phyloP scores from a whole-genome alignment of 2,888 invertebrate genomes.

The Rhamnusium bicolor region DNA sequence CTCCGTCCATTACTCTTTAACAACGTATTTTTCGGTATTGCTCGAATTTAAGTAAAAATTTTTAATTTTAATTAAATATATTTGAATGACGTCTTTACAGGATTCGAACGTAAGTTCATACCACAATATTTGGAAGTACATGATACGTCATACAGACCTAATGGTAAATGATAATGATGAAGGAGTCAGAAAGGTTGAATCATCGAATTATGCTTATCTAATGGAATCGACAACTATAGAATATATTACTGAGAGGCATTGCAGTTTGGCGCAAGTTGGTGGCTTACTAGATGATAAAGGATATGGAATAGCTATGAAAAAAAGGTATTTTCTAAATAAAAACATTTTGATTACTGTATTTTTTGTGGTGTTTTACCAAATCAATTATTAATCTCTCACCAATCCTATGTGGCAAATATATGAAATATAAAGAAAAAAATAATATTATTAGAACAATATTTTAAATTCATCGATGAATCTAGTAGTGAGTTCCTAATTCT shows the following conservation, averaged over 20 bases:
- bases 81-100: slow-evolving; percentile 68
- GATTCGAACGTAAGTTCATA: slow-evolving; percentile 85
- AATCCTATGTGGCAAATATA: too few relatives aligned
- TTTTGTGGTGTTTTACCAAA: too few relatives aligned
- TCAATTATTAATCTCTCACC: too few relatives aligned
- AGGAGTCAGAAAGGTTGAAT: slow-evolving; percentile 75
- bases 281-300: slow-evolving; percentile 86
- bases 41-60: neutral
- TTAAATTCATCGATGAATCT: too few relatives aligned
- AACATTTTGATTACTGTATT: too few relatives aligned
- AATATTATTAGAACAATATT: too few relatives aligned
- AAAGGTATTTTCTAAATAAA: slow-evolving; percentile 75
- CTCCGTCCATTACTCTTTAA: too few relatives aligned
- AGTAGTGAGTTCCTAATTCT: too few relatives aligned
- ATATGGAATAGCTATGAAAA: slow-evolving; percentile 89
- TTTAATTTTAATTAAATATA: neutral
- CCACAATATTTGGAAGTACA: slow-evolving; percentile 86
- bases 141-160: slow-evolving; percentile 79
- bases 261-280: slow-evolving; percentile 83
- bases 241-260: slow-evolving; percentile 85
- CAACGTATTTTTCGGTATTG: too few relatives aligned
- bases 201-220: slow-evolving; percentile 82
- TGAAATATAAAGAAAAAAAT: too few relatives aligned
- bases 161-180: slow-evolving; percentile 76
- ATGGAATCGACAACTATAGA: slow-evolving; percentile 95